Conservation (phyloP, 2,113 vertebrate species). For the Dissostichus mawsoni region DNA sequence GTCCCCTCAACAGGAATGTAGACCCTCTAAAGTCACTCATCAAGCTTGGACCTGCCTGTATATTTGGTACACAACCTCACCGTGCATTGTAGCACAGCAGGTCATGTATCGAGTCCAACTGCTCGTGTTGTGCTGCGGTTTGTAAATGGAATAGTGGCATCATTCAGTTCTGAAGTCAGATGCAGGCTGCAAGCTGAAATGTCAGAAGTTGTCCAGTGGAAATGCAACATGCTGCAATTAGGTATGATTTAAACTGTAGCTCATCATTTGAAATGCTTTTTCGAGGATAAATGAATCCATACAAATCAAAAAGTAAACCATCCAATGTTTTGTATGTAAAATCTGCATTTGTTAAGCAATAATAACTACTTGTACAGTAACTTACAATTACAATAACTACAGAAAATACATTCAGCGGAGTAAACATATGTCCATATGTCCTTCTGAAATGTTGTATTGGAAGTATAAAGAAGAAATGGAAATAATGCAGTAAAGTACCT, state of each 20-base stretch:
- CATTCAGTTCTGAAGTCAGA: constrained; percentile 35
- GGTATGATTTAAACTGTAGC: too few relatives aligned
- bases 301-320: neutral
- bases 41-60: constrained; percentile 33
- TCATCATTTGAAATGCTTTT: neutral
- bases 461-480: neutral
- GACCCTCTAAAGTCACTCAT: constrained; percentile 30
- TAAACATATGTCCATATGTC: too few relatives aligned
- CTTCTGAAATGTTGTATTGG: neutral
- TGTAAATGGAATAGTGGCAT: constrained; percentile 65
- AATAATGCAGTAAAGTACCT: neutral
- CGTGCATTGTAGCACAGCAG: constrained; percentile 16
- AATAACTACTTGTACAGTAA: too few relatives aligned
- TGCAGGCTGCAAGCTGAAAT: constrained; percentile 28
- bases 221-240: constrained; percentile 26
- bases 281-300: neutral
- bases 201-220: constrained; percentile 59
- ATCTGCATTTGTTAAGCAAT: neutral
- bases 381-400: too few relatives aligned
- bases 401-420: too few relatives aligned
- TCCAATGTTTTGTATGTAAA: neutral
- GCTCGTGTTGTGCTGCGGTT: constrained; percentile 54
- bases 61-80: constrained; percentile 61
- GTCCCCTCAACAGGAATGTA: neutral
- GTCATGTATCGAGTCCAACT: constrained; percentile 30